phyloP scores from a whole-genome alignment of 92 coral and sea anemone species.

The Phenganax subtilis region DNA sequence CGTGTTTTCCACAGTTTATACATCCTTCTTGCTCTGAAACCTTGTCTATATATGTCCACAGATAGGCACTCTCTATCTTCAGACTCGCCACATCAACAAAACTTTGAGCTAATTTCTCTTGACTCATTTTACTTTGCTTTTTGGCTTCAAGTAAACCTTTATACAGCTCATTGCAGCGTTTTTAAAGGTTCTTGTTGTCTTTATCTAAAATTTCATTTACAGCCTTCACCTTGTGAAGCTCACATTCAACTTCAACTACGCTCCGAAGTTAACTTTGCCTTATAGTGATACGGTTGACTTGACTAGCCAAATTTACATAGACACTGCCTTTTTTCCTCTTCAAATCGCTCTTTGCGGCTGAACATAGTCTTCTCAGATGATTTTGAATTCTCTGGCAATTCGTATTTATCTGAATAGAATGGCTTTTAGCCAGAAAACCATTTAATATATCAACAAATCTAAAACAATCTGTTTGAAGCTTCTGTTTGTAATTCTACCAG shows the following conservation, averaged over 20 bases:
- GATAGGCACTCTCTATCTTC: constrained; percentile 8
- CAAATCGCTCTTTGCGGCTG: constrained; percentile 18
- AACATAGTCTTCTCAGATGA: constrained; percentile 20
- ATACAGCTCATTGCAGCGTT: constrained; percentile 25
- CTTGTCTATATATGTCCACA: not conserved
- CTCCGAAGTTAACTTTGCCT: not conserved
- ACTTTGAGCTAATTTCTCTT: not conserved
- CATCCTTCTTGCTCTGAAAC: constrained; percentile 12
- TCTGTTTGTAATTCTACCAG: constrained; percentile 33
- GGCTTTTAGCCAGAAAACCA: constrained; percentile 31
- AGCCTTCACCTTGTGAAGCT: constrained; percentile 5
- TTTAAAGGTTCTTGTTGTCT: not conserved
- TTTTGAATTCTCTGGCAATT: constrained; percentile 5
- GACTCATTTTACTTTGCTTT: not conserved
- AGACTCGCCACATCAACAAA: not conserved
- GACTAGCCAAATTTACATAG: not conserved
- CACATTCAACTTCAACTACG: not conserved
- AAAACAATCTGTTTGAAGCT: constrained; percentile 6
- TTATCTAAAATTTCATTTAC: constrained; percentile 6
- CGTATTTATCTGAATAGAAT: constrained; percentile 16
- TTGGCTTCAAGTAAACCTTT: constrained; percentile 1
- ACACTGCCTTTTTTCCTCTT: constrained; percentile 22
- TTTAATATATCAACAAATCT: constrained; percentile 28
- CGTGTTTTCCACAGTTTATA: not conserved
- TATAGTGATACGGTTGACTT: not conserved